Base-by-base conservation (phyloP, 2,797 vertebrate genomes). In the Salarias fasciatus region DNA sequence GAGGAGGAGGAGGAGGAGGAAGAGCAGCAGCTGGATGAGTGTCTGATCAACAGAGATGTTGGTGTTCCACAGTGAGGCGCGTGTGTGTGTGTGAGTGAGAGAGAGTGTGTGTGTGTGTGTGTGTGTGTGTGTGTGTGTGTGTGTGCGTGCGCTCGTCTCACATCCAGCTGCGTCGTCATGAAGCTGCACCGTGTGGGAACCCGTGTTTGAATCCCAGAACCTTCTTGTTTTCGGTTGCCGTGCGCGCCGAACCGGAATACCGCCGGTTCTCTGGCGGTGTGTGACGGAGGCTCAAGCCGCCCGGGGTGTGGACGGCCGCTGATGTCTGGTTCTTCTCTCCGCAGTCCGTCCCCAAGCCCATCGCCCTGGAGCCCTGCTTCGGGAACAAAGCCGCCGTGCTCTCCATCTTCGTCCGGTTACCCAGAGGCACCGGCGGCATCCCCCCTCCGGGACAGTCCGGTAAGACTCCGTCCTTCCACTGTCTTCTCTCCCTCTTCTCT, bases 381-480 rank as follows among this genome's bases (percentile, higher is more conserved):
- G 97, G 97, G 55, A 98, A 98, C 93, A 97, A 95, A 90, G 97
- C 97, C 0, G 97, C 97, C 0, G 97, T 99, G 36, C 95, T 99
- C 14, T 99, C 97, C 1, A 97, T 98, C 59, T 98, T 99, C 1
- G 96, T 99, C 63, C 92, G 97, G 88, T 90, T 99, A 88, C 97
- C 97, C 67, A 93, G 97, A 63, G 96, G 95, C 58, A 91, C 94
- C 0, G 95, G 96, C 11, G 97, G 97, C 35, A 97, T 99, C 47
- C 97, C 97, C 37, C 97, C 97, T 51, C 97, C 97, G 5, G 97
- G 97, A 83, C 97, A 99, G 89, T 98, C 97, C 61, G 97, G 97
- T 99, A 88, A 94, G 88, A 63, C 3, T 10, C 50, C n/a, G 30
- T 47, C 11, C 14, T 40, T 53, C 36, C 40, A n/a, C n/a, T 28